phyloP scores from a whole-genome alignment of 2,888 invertebrate genomes.

The Muscina levida region DNA sequence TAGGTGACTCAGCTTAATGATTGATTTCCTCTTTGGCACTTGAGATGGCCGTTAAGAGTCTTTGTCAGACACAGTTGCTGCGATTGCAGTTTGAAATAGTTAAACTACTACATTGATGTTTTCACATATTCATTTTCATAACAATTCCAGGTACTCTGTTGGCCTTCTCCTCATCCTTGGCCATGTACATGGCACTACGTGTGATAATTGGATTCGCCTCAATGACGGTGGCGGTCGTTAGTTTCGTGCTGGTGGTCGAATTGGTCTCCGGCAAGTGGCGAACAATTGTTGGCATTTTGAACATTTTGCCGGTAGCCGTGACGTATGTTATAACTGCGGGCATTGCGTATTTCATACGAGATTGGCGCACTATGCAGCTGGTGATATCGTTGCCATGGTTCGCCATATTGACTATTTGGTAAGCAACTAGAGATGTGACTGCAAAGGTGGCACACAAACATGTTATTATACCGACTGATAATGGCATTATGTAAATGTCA shows the following conservation, averaged over 20 bases:
- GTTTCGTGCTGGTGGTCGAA: conserved; percentile 85
- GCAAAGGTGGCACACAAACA: too few relatives aligned
- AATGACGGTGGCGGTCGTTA: conserved; percentile 84
- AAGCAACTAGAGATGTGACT: conserved; percentile 71
- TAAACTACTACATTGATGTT: too few relatives aligned
- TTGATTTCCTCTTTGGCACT: too few relatives aligned
- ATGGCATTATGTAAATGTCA: too few relatives aligned
- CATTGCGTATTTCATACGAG: conserved; percentile 82
- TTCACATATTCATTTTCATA: not conserved
- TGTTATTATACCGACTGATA: too few relatives aligned
- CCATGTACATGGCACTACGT: conserved; percentile 82
- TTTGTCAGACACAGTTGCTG: not conserved
- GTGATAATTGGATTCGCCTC: conserved; percentile 84
- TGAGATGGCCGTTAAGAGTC: not conserved
- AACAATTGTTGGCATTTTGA: conserved; percentile 84
- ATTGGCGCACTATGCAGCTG: conserved; percentile 82
- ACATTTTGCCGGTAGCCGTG: conserved; percentile 83
- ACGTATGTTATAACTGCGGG: conserved; percentile 83
- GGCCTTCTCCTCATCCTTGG: conserved; percentile 83
- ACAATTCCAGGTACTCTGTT: conserved; percentile 79
- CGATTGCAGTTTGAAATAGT: too few relatives aligned
- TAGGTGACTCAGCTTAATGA: too few relatives aligned
- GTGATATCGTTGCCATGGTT: conserved; percentile 83
- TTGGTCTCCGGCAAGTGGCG: conserved; percentile 84
- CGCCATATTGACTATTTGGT: conserved; percentile 81